Conservation (phyloP, 2,797 vertebrate species). For the Enteromius viviparus region DNA sequence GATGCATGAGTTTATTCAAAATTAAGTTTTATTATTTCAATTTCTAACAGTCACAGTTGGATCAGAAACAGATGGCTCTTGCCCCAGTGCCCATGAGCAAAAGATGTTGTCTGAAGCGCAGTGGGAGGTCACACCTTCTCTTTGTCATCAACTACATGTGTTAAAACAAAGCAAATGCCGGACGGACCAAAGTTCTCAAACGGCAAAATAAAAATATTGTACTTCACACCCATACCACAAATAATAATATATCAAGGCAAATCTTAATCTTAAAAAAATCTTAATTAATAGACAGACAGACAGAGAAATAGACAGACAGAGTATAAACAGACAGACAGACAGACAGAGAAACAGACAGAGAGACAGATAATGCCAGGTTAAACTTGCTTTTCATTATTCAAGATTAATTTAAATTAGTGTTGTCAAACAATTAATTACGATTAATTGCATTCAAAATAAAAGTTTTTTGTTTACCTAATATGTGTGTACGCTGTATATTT, state of each 20-base stretch:
- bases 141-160: conserved; percentile 32
- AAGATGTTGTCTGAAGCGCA: not conserved
- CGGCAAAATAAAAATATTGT: not conserved
- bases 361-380: too few relatives aligned
- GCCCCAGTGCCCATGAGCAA: conserved; percentile 8
- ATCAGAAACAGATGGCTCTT: conserved; percentile 35
- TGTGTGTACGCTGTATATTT: too few relatives aligned
- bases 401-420: too few relatives aligned
- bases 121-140: conserved; percentile 12
- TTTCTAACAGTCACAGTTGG: conserved; percentile 9
- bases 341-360: too few relatives aligned
- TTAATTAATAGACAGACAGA: too few relatives aligned
- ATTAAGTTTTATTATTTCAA: conserved; percentile 6
- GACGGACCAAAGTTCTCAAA: not conserved
- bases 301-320: rapidly evolving
- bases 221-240: not conserved
- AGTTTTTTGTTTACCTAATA: too few relatives aligned
- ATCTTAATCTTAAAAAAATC: not conserved
- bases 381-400: too few relatives aligned
- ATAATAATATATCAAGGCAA: too few relatives aligned
- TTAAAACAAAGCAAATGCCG: conserved; percentile 22
- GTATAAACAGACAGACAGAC: too few relatives aligned
- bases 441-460: too few relatives aligned
- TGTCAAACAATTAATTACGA: too few relatives aligned
- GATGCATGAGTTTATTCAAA: conserved; percentile 7